Evolutionary conservation across 1,140 invertebrate species (phyloP), one percentile per base, ranked within the genome.

Genomic region (Lasaia peninsularis): DNA sequence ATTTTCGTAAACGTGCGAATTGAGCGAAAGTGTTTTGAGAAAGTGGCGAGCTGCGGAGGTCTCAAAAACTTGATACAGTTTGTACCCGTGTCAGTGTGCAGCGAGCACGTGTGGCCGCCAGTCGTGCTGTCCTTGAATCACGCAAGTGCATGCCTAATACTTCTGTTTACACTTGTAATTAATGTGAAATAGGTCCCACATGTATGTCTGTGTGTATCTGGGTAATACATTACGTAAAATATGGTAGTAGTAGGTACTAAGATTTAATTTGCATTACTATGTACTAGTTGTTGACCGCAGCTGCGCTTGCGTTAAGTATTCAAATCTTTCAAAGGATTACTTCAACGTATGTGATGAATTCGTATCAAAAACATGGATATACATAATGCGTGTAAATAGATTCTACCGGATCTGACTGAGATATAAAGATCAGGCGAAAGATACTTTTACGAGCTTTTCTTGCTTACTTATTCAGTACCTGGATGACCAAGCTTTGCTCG

Each of bases 1-100:
- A 80, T 87, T 86, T 87, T 85, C 77, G 81, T 85, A 73, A 84
- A 85, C 75, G 81, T 85, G 84, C 79, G 79, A 84, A 87, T 80
- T 78, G 72, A 84, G 75, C 81, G 84, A 85, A 87, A 85, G 84
- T 73, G 65, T 75, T 59, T 75, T 60, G 71, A 74, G 80, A 82
- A 81, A 81, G 77, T 67, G 48, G 20, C 52, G 32, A 49, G 37
- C 55, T 31, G 20, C 20, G 51, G 60, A 16, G 48, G 52, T 18
- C 32, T 20, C 52, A 52, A 48, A 52, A 52, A 44, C 50, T 59
- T 37, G 53, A 59, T 59, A 52, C 37, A 55, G 58, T 49, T 55
- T 28, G 40, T 28, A 28, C 18, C 16, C 11, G 10, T 11, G 32
- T 33, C 7, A 33, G 11, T 24, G 18, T 33, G 28, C 7, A 8